Percentiles rank a stretch among this genome's conserved stretches.
phyloP scores from a whole-genome alignment of 1,140 invertebrate species.

The Diachasmimorpha longicaudata region DNA sequence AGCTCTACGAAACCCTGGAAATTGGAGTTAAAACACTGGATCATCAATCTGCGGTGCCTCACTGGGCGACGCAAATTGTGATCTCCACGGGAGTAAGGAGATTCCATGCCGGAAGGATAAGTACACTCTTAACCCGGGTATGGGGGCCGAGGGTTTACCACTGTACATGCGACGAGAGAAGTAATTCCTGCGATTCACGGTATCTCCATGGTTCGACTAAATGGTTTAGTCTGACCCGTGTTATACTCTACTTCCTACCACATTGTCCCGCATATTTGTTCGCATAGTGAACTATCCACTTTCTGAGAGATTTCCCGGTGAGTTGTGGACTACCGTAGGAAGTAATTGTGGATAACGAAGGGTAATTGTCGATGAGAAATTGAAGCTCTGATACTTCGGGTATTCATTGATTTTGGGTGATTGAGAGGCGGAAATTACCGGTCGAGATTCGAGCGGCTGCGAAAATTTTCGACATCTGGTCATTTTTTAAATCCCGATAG shows the following conservation, averaged over 20 bases:
- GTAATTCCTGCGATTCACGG: constrained; percentile 31
- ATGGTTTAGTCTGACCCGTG: constrained; percentile 8
- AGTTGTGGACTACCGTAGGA: neutral
- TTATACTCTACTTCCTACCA: constrained; percentile 19
- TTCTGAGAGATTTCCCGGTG: neutral
- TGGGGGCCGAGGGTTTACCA: neutral
- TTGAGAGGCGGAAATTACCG: neutral
- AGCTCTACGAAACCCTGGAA: neutral
- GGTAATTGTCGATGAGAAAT: constrained; percentile 1
- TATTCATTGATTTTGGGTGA: neutral
- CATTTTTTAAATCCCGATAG: too few species aligned
- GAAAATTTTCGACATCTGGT: too few species aligned
- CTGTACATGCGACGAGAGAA: constrained; percentile 16
- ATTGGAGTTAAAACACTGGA: neutral
- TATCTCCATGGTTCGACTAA: constrained; percentile 22
- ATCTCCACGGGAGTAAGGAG: neutral
- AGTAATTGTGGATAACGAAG: constrained; percentile 14
- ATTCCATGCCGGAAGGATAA: neutral
- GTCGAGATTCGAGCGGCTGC: neutral
- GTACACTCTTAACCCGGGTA: neutral
- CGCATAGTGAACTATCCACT: constrained; percentile 10
- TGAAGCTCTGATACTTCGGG: neutral
- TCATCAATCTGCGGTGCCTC: neutral
- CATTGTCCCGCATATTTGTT: constrained; percentile 32
- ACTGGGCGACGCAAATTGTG: neutral